A percentile compares a stretch with the other conserved stretches of the same genome.
These are phyloP conservation scores for Scarus forsteni DNA, from an alignment of 2,797 vertebrate species.

Conservation along the genomic window DNA sequence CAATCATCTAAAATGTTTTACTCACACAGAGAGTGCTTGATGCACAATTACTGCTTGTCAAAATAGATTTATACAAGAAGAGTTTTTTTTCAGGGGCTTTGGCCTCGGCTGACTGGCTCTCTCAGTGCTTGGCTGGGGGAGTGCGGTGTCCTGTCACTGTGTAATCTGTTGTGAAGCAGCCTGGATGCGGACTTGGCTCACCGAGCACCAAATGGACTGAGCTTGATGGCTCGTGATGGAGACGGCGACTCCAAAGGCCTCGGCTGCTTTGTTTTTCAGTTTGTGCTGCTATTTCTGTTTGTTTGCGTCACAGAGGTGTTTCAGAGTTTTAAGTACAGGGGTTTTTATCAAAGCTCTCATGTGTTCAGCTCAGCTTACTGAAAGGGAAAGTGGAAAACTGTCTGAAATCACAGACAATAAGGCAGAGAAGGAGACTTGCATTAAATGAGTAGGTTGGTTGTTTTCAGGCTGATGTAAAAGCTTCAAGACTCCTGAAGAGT, in stretches of 20 bases:
- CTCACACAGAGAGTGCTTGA: slow-evolving; percentile 27
- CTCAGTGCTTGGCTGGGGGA: slow-evolving; percentile 8
- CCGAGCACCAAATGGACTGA: slow-evolving; percentile 31
- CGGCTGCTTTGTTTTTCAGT: slow-evolving; percentile 5
- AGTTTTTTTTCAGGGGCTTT: slow-evolving; percentile 4
- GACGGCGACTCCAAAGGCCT: slow-evolving; percentile 3
- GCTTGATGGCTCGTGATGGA: slow-evolving; percentile 24
- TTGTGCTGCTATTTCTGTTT: slow-evolving; percentile 4
- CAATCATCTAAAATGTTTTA: slow-evolving; percentile 47
- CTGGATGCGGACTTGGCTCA: slow-evolving; percentile 18
- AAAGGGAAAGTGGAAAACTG: background rate
- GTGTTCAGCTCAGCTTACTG: background rate
- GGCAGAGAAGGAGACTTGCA: too few relatives aligned
- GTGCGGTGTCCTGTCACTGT: slow-evolving; percentile 8
- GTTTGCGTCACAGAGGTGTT: slow-evolving; percentile 6
- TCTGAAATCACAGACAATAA: background rate
- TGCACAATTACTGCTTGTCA: slow-evolving; percentile 60
- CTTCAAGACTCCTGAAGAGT: background rate
- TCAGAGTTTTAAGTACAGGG: background rate
- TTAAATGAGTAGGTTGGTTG: background rate
- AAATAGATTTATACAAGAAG: slow-evolving; percentile 37
- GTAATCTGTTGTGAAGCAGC: slow-evolving; percentile 37
- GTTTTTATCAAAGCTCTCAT: background rate
- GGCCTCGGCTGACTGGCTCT: slow-evolving; percentile 18
- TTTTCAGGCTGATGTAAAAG: background rate